Base-by-base conservation (phyloP, 2,113 vertebrate species). In the Terrapene triunguis region DNA sequence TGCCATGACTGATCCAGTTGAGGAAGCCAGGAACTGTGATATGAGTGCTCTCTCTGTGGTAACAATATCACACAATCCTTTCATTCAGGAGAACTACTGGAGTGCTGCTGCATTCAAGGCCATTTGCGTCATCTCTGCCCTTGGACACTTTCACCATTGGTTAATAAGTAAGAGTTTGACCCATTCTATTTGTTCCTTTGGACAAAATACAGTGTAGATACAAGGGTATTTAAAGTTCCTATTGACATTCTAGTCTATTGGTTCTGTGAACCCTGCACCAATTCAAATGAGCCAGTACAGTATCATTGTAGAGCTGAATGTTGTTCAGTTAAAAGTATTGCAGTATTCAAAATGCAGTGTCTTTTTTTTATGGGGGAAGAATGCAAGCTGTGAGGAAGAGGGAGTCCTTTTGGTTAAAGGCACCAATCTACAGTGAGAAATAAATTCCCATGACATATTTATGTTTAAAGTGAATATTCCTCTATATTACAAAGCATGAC, bases 121-220 rank as follows among this genome's bases (percentile, higher is more conserved):
- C 38, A 27, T 88, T 35, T 65, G 42, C 5, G 1, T 74, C 85
- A 1, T 4, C 24, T 91, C n/a, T 85, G 53, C 69, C 38, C 57
- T 8, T 14, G 6, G 85, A 5, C n/a, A 16, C 42, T 78, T 76
- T 89, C 80, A 29, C 38, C 8, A 44, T 38, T 89, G 47, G 8
- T 80, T 91, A 9, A 55, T 87, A 24, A 44, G 55, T 50, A 80
- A n/a, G 72, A 27, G 79, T 89, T 91, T 91, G 69, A 25, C 69
- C 8, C 22, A 32, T 29, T 85, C 80, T 22, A 59, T n/a, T 32
- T 0, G 1, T 74, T 81, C 85, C 92, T 14, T 65, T 72, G 48
- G 48, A 25, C 38, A 72, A 72, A 72, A 38, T 38, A n/a, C 17
- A n/a, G 16, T 25, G 12, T 38, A 72, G n/a, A 54, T 62, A 16